Evolutionary conservation across 2,888 invertebrate species (phyloP).

Genomic region (Scaptomyza reducta): DNA sequence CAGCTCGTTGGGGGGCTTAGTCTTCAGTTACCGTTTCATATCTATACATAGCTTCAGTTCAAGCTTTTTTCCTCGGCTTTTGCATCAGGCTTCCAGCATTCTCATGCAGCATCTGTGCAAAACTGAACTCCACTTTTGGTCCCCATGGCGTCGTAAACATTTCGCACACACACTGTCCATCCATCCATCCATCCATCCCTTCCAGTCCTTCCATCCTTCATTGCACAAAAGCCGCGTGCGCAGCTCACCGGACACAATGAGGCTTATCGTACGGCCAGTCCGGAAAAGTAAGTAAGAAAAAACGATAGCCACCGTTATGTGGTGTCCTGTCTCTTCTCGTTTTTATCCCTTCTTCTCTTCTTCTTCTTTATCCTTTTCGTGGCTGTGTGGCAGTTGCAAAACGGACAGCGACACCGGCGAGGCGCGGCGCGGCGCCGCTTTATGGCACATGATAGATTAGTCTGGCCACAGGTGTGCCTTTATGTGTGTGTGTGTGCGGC

Average conservation of each 20-base stretch:
- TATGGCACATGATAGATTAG: conserved; percentile 80
- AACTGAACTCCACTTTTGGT: conserved; percentile 31
- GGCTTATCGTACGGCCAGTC: conserved; percentile 65
- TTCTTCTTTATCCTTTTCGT: conserved; percentile 4
- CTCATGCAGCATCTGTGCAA: conserved; percentile 41
- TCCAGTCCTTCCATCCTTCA: background rate
- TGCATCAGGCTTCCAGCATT: conserved; percentile 23
- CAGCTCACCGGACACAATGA: conserved; percentile 75
- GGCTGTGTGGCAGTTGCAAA: conserved; percentile 27
- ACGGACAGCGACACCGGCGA: conserved; percentile 46
- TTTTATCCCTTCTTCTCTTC: background rate
- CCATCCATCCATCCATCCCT: conserved; percentile 2
- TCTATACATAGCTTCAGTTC: conserved; percentile 19
- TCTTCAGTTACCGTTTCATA: conserved; percentile 23
- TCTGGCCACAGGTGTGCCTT: conserved; percentile 71
- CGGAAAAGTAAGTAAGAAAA: conserved; percentile 33
- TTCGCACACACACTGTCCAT: conserved; percentile 36
- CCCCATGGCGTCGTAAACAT: conserved; percentile 74
- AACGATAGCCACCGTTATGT: conserved; percentile 5
- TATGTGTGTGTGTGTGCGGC: conserved; percentile 31
- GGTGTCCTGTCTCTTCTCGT: background rate
- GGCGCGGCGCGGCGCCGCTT: conserved; percentile 58
- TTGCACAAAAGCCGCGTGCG: conserved; percentile 79
- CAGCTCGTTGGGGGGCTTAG: conserved; percentile 65
- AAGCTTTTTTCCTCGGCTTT: background rate